phyloP scores from a whole-genome alignment of 2,888 invertebrate species.

The Drosophila maculinotata region DNA sequence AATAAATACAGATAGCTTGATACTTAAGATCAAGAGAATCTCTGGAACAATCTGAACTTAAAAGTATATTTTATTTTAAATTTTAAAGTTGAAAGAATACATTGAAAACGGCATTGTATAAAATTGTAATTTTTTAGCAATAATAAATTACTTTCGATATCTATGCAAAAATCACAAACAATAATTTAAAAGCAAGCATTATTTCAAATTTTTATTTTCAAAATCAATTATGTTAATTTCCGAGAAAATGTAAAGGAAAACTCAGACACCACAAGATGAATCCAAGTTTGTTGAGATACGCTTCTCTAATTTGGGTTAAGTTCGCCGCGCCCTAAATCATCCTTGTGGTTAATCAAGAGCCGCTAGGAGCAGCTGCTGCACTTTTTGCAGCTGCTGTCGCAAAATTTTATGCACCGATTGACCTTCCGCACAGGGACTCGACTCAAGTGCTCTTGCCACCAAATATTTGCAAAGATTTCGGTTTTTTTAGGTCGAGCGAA shows the following conservation, averaged over 20 bases:
- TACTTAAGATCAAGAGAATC: no score
- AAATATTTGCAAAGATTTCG: constrained; percentile 58
- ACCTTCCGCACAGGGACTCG: constrained; percentile 38
- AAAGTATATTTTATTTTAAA: no score
- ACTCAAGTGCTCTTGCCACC: constrained; percentile 53
- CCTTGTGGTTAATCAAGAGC: constrained; percentile 13
- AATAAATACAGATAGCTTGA: no score
- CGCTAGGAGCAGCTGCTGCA: constrained; percentile 27
- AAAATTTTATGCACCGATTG: constrained; percentile 58
- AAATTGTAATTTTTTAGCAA: no score
- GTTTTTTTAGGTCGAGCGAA: constrained; percentile 4
- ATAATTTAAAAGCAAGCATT: no score
- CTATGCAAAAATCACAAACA: no score
- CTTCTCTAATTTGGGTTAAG: constrained; percentile 27
- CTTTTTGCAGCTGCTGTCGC: constrained; percentile 36
- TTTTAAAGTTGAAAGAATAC: no score
- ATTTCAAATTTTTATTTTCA: no score
- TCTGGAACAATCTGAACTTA: no score
- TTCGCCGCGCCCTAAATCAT: constrained; percentile 12
- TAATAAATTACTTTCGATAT: no score
- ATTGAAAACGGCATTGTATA: no score
- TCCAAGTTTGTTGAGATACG: not conserved
- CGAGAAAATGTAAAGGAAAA: no score
- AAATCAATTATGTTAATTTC: not conserved
- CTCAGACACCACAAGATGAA: not conserved